Base-by-base conservation (phyloP, 2,888 invertebrate genomes). In the Lamproptera curius region DNA sequence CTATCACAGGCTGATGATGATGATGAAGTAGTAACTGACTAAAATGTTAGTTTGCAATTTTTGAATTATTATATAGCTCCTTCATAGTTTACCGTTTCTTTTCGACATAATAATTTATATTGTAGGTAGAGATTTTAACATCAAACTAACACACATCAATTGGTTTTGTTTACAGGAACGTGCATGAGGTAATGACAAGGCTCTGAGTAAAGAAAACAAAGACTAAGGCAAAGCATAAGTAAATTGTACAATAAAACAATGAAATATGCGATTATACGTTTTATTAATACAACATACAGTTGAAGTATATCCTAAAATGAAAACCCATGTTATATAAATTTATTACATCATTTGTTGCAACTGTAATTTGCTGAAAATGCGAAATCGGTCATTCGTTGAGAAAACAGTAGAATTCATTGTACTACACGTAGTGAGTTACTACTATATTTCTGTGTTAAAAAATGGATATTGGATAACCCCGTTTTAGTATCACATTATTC, bases 111-210 rank as follows among this genome's bases (percentile, higher is more conserved):
- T n/a, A n/a, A n/a, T n/a, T n/a, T n/a, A n/a, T n/a, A n/a, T n/a
- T n/a, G n/a, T n/a, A n/a, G n/a, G n/a, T n/a, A n/a, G n/a, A n/a
- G n/a, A n/a, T n/a, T n/a, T n/a, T n/a, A n/a, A n/a, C n/a, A n/a
- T n/a, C n/a, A n/a, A n/a, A n/a, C n/a, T n/a, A n/a, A n/a, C n/a
- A n/a, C n/a, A n/a, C 14, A 28, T 28, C 46, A 46, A 37, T 13
- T 33, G 8, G 46, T 49, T 44, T 48, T 46, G 28, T 47, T 75
- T 72, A 50, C 68, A 77, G 76, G 60, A 49, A 70, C 73, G 13
- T 77, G 77, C 51, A 64, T 68, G 60, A 59, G 58, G 31, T 62
- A 50, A 59, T 13, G 28, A 14, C 39, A 31, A 50, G 34, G 28
- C 14, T 9, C 28, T 5, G 42, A 48, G 37, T 34, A 36, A 14